A percentile compares a stretch with the other conserved stretches of the same genome.
Conservation (phyloP, 2,113 vertebrate species). For the Cyphomyrus discorhynchus region DNA sequence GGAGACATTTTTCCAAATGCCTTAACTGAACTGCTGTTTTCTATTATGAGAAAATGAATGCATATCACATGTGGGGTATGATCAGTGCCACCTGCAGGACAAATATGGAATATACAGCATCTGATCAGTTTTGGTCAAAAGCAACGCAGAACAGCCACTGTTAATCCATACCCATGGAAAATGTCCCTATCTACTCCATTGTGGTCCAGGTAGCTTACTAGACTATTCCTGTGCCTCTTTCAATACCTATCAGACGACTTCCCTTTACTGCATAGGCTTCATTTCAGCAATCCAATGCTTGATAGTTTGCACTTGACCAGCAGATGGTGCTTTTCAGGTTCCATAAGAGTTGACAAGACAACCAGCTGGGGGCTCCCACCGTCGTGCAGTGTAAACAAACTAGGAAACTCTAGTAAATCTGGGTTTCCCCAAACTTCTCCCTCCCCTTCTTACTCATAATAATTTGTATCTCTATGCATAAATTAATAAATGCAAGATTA, state of each 20-base stretch:
- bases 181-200: not conserved
- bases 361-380: conserved; percentile 20
- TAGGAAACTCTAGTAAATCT: conserved; percentile 5
- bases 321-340: not conserved
- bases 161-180: not conserved
- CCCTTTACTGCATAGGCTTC: not conserved
- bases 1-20: not conserved
- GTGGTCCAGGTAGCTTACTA: not conserved
- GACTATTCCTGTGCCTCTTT: not conserved
- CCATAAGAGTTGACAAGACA: not conserved
- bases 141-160: not conserved
- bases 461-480: conserved; percentile 27
- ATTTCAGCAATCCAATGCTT: not conserved
- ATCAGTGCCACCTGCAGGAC: not conserved
- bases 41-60: not conserved
- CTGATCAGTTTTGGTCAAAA: not conserved
- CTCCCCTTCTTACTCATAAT: not conserved
- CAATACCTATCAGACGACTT: not conserved
- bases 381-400: conserved; percentile 36
- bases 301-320: not conserved
- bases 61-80: not conserved
- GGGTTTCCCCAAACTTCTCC: not conserved
- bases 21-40: not conserved
- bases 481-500: conserved; percentile 35
- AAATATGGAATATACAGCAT: not conserved